Conservation (phyloP, 2,113 vertebrate genomes). For the Heteronetta atricapilla region DNA sequence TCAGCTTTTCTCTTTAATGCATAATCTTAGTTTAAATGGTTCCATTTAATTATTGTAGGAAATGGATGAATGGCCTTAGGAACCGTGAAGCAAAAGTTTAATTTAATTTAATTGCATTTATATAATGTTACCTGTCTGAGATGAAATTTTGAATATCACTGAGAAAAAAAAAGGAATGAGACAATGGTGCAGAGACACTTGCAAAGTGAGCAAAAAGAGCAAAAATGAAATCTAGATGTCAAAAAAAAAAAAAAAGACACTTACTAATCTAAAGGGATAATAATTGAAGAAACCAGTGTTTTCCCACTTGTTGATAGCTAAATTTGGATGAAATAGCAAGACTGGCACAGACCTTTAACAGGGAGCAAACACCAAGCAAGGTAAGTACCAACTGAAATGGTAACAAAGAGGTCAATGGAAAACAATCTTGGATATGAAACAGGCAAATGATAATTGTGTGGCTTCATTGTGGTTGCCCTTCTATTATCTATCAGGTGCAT, state of each 20-base stretch:
- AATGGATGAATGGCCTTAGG: neutral
- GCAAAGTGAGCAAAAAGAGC: neutral
- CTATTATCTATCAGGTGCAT: too few relatives aligned
- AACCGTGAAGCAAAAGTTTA: neutral
- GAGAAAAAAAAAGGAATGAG: neutral
- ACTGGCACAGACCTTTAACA: neutral
- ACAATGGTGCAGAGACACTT: neutral
- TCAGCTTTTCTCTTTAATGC: neutral
- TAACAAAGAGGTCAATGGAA: neutral
- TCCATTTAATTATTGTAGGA: slow-evolving; percentile 16
- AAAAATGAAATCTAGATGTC: neutral
- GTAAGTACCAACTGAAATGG: neutral
- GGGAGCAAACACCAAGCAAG: neutral
- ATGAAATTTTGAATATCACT: neutral
- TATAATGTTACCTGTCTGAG: neutral
- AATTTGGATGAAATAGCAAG: neutral
- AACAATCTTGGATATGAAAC: neutral
- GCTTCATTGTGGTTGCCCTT: neutral
- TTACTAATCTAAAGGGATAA: neutral
- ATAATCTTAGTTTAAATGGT: neutral
- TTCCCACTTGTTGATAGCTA: neutral
- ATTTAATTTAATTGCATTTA: neutral
- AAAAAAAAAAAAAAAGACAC: neutral
- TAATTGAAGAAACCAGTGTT: neutral
- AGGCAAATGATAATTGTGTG: neutral